Base-by-base conservation (phyloP, 2,888 invertebrate genomes). In the Rhogogaster chlorosoma region DNA sequence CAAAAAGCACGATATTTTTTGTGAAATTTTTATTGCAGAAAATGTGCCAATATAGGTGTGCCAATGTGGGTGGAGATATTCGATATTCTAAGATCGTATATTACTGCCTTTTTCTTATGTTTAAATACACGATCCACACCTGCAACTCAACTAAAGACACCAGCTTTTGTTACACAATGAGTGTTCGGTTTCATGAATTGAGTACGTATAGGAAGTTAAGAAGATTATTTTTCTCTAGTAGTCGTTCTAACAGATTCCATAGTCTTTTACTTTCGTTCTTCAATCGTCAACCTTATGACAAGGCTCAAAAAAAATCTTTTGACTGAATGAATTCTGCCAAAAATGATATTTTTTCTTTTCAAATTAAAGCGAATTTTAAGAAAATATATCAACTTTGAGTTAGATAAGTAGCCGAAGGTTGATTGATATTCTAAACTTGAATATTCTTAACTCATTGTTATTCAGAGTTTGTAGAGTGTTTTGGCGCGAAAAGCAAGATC, bases 151-250 rank as follows among this genome's bases (percentile, higher is more conserved):
- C 77, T 38, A 49, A 77, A 49, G 77, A 49, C 77, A 53, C 15
- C 53, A 77, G 77, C 77, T 53, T 77, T 77, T 77, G 32, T 49
- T 77, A 26, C 77, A 53, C 45, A 77, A 77, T 53, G 77, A 77
- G 77, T 77, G 5, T 77, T 77, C 5, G 77, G 77, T 77, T 77
- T 77, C 77, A 77, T 77, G 9, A 77, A 53, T 29, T 18, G 32
- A 26, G 1, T 53, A 77, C 53, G 53, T 77, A n/a, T n/a, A 77
- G 29, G 53, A 53, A 77, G 49, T 53, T 77, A 53, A 77, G 77
- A 77, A 77, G 77, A 77, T 77, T 77, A 77, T 18, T 77, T 53
- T 29, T 53, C n/a, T 77, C 7, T 2, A 29, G 32, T 18, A 53
- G 18, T 29, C 18, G 15, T 42, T 42, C 42, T 45, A 73, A 42